Conservation (phyloP, 2,113 vertebrate species). For the Ptilorrhoa leucosticta region DNA sequence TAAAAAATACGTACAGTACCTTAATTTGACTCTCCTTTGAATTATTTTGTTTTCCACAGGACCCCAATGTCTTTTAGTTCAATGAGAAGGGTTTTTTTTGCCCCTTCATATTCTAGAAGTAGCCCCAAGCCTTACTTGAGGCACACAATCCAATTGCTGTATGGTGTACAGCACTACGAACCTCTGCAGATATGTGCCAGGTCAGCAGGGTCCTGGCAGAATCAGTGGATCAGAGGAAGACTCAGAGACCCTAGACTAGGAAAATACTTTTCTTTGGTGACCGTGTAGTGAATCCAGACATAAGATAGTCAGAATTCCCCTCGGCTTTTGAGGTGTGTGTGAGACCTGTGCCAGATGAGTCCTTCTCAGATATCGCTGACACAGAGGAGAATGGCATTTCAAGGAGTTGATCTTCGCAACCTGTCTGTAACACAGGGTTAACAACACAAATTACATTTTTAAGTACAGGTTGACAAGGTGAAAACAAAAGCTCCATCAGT, state of each 20-base stretch:
- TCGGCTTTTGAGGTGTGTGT: not conserved
- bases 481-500: not conserved
- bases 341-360: not conserved
- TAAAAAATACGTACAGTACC: not conserved
- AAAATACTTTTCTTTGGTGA: not conserved
- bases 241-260: not conserved
- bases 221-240: not conserved
- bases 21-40: not conserved
- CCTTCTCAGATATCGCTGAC: not conserved
- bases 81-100: not conserved
- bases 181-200: not conserved
- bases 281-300: not conserved
- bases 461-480: not conserved
- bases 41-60: not conserved
- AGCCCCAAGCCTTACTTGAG: not conserved
- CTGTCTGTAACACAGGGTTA: not conserved
- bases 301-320: not conserved
- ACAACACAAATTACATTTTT: not conserved
- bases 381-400: not conserved
- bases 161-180: not conserved
- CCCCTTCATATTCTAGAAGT: not conserved
- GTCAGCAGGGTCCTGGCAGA: not conserved
- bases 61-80: not conserved
- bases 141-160: not conserved
- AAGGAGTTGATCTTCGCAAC: not conserved